These are phyloP conservation scores for Lepas anatifera DNA, from an alignment of 2,888 invertebrate species.

Conservation along the genomic window DNA sequence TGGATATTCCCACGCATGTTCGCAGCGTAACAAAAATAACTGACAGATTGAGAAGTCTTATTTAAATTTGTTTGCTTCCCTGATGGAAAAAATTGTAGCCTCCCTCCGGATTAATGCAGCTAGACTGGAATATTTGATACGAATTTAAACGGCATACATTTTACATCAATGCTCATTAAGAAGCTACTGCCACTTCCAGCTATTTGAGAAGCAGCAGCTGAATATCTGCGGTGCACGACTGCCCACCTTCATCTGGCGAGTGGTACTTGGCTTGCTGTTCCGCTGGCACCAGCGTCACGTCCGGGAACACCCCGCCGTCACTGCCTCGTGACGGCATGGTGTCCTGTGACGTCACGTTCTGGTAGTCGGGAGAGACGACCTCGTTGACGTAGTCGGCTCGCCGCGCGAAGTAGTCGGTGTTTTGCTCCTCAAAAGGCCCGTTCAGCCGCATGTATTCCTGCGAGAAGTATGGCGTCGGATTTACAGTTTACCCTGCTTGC, in stretches of 20 bases:
- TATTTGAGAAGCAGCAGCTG: no score
- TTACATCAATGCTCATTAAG: no score
- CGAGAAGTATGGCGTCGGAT: neutral
- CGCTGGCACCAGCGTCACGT: neutral
- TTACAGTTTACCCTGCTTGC: neutral
- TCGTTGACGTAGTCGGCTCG: conserved; percentile 23
- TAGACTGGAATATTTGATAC: no score
- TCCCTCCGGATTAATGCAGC: no score
- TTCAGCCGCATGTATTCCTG: conserved; percentile 23
- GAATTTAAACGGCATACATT: no score
- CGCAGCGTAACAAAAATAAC: no score
- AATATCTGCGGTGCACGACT: no score
- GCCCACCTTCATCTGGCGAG: neutral
- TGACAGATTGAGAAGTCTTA: no score
- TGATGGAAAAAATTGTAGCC: no score
- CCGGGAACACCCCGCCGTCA: neutral
- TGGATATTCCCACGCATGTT: no score
- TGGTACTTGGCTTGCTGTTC: neutral
- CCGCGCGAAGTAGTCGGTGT: conserved; percentile 19
- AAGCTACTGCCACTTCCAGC: no score
- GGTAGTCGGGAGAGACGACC: conserved; percentile 20
- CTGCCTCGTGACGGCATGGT: neutral
- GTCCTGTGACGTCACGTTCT: conserved; percentile 13
- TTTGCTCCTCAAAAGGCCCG: conserved; percentile 19
- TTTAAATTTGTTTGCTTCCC: no score